Base-by-base conservation (phyloP, 2,113 vertebrate species). In the Zapornia atra region DNA sequence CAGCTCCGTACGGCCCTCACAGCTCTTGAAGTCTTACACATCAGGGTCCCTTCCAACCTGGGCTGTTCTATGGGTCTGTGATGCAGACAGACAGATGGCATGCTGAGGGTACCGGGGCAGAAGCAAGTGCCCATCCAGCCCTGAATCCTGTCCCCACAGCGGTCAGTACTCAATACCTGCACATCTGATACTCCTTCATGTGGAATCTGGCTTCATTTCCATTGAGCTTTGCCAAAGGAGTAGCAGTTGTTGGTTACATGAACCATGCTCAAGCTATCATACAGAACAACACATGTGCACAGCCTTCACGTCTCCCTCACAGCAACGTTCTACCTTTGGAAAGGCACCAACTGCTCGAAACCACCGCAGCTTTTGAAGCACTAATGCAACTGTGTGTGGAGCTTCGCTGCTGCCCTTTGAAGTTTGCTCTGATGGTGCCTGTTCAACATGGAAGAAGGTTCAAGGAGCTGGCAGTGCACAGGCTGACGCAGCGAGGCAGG, bases 231-330 rank as follows among this genome's bases (percentile, higher is more conserved):
- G 44, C 53, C 48, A 28, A 71, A 25, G 66, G n/a, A 60, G 21
- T 38, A 56, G 46, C 42, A 15, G 36, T 0, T 19, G 10, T 71
- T 71, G 29, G 34, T 48, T 31, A 48, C 10, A 22, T 42, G 18
- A 95, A 70, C 44, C 29, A n/a, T 0, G 0, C 33, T 66, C 33
- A 4, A 42, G 60, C 6, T 0, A 17, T 51, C 40, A 9, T 46
- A 12, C n/a, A 38, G 63, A 66, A 44, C 4, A 21, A 11, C 29
- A 9, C 0, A 10, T 2, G 5, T 63, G 54, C 10, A 25, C n/a
- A 29, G 51, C 69, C 51, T 5, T 0, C 48, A 8, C 22, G 8
- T 28, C 64, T 73, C 56, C 81, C 70, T 46, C 60, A 50, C 51
- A 73, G 25, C 34, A 10, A 22, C 14, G 8, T 85, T 80, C 79